Conservation (phyloP, 1,140 invertebrate genomes). For the Neocloeon triangulifer region DNA sequence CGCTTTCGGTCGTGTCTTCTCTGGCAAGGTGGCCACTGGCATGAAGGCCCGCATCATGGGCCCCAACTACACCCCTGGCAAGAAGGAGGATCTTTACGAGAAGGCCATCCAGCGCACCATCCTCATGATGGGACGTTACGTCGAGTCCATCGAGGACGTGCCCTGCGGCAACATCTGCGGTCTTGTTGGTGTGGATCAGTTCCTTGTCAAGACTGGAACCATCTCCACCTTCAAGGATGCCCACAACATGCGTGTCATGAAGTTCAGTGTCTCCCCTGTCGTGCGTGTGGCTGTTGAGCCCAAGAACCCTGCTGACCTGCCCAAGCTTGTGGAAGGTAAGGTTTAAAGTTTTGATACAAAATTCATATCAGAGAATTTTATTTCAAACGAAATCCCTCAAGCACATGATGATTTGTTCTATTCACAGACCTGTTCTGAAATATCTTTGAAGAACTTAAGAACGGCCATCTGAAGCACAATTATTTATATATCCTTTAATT, state of each 20-base stretch:
- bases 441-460: not conserved
- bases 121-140: conserved; percentile 99
- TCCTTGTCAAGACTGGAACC: conserved; percentile 97
- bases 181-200: conserved; percentile 98
- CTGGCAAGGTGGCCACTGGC: conserved; percentile 81
- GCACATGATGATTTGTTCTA: too few relatives aligned
- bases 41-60: conserved; percentile 96
- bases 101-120: conserved; percentile 99
- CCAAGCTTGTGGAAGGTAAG: conserved; percentile 88
- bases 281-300: conserved; percentile 98
- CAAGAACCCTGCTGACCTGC: conserved; percentile 96
- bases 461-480: too few relatives aligned
- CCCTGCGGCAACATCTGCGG: conserved; percentile 99
- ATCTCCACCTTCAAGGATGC: conserved; percentile 98
- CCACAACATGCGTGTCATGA: conserved; percentile 97
- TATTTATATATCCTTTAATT: conserved; percentile 1
- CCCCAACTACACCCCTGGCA: conserved; percentile 91
- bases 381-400: not conserved
- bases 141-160: conserved; percentile 98
- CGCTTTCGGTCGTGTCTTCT: conserved; percentile 98
- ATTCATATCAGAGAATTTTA: not conserved
- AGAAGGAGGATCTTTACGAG: conserved; percentile 97
- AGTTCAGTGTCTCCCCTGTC: conserved; percentile 97
- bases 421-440: too few relatives aligned
- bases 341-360: not conserved